Percentiles rank a stretch among this genome's conserved stretches.
These are phyloP conservation scores for Crypturellus tataupa DNA, from an alignment of 2,797 vertebrate genomes.

Conservation along the genomic window DNA sequence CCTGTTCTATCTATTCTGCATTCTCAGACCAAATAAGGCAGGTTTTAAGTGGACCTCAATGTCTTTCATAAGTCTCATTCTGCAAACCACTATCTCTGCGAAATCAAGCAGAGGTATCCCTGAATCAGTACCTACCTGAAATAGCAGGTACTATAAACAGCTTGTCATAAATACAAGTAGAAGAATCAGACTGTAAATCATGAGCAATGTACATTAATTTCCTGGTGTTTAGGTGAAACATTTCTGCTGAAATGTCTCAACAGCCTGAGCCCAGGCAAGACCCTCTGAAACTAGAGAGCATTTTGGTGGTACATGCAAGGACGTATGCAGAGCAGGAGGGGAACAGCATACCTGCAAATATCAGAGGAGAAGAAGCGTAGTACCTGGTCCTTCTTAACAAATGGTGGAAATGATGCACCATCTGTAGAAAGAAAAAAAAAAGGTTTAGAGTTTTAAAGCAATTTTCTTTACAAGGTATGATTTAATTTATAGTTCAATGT, in stretches of 20 bases:
- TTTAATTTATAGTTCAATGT: background rate
- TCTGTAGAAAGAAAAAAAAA: constrained; percentile 80
- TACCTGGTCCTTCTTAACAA: constrained; percentile 81
- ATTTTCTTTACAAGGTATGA: background rate
- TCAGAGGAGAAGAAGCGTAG: constrained; percentile 93
- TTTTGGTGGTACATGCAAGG: rapidly evolving
- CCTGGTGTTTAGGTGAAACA: background rate
- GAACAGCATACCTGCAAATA: constrained; percentile 91
- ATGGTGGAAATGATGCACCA: constrained; percentile 91
- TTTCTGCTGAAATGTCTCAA: background rate
- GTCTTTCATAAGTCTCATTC: background rate
- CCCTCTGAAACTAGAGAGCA: background rate
- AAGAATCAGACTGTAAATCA: background rate
- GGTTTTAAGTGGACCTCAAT: background rate
- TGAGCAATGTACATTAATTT: rapidly evolving
- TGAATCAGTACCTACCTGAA: background rate
- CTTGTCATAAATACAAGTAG: background rate
- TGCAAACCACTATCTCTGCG: background rate
- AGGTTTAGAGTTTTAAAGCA: background rate
- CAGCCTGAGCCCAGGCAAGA: background rate
- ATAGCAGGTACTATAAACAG: background rate
- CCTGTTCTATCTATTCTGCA: background rate
- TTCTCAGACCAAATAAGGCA: background rate
- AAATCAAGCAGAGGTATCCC: background rate
- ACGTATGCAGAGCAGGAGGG: rapidly evolving